A percentile compares a stretch with the other conserved stretches of the same genome.
These are phyloP conservation scores for Prenolepis imparis DNA, from an alignment of 2,888 invertebrate species.

Conservation along the genomic window DNA sequence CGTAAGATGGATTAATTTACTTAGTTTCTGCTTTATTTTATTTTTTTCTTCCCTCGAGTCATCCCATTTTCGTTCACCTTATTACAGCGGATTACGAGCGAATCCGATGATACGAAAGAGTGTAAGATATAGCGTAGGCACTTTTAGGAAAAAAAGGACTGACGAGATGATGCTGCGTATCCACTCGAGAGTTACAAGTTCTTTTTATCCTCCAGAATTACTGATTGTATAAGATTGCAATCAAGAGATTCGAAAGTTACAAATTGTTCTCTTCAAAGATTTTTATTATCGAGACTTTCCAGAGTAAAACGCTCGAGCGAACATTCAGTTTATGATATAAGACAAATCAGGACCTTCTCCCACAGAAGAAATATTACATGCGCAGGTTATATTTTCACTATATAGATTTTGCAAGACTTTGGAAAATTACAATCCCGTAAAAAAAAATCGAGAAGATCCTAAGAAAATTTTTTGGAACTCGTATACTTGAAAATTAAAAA, in stretches of 20 bases:
- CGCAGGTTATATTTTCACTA: neutral
- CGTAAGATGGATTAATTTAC: constrained; percentile 33
- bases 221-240: neutral
- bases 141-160: constrained; percentile 82
- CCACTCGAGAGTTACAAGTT: constrained; percentile 18
- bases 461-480: neutral
- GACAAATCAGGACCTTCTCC: constrained; percentile 21
- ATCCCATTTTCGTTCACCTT: constrained; percentile 57
- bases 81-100: constrained; percentile 57
- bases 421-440: neutral
- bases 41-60: constrained; percentile 27
- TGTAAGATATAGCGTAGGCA: constrained; percentile 84
- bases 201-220: constrained; percentile 10
- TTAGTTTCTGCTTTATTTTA: constrained; percentile 43
- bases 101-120: constrained; percentile 67
- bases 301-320: constrained; percentile 29
- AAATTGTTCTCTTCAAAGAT: neutral
- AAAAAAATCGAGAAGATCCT: neutral
- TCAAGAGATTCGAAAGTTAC: constrained; percentile 1
- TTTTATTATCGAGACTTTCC: constrained; percentile 22
- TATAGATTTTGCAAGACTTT: neutral
- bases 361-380: neutral
- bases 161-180: constrained; percentile 51
- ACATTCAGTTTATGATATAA: constrained; percentile 29
- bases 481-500: neutral